Percentiles rank a stretch among this genome's conserved stretches.
These are phyloP conservation scores for Halcyon leucocephala DNA, from an alignment of 2,797 vertebrate species.

Conservation along the genomic window DNA sequence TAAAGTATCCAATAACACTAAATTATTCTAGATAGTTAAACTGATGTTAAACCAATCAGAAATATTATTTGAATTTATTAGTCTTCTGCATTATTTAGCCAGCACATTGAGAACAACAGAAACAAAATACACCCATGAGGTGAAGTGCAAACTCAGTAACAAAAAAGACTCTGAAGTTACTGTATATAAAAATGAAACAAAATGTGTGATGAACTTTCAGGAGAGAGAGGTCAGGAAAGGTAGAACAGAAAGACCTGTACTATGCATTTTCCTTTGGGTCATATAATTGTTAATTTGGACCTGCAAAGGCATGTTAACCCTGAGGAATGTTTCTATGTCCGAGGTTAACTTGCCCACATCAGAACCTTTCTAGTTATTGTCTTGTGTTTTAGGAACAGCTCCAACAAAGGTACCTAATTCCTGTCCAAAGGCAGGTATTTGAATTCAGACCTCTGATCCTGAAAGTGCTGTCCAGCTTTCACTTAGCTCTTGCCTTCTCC, in stretches of 20 bases:
- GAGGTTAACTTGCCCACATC: neutral
- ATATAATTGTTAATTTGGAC: neutral
- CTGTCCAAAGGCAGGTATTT: neutral
- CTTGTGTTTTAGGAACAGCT: neutral
- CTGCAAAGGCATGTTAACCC: neutral
- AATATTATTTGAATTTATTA: constrained; percentile 76
- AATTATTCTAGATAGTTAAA: constrained; percentile 78
- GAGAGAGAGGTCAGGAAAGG: neutral
- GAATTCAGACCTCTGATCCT: neutral
- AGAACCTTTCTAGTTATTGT: neutral
- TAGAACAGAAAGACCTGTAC: neutral
- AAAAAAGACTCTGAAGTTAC: constrained; percentile 13
- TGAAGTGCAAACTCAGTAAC: neutral
- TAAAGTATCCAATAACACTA: constrained; percentile 72
- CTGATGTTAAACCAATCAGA: constrained; percentile 75
- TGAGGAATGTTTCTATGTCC: neutral
- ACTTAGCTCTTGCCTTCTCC: neutral
- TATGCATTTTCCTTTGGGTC: neutral
- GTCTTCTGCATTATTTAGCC: constrained; percentile 68
- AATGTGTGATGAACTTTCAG: neutral
- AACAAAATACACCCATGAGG: constrained; percentile 43
- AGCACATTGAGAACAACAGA: constrained; percentile 61
- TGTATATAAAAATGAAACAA: neutral
- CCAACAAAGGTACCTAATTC: neutral
- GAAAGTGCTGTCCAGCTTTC: neutral